phyloP scores from a whole-genome alignment of 2,113 vertebrate genomes.

The Pitta sordida region DNA sequence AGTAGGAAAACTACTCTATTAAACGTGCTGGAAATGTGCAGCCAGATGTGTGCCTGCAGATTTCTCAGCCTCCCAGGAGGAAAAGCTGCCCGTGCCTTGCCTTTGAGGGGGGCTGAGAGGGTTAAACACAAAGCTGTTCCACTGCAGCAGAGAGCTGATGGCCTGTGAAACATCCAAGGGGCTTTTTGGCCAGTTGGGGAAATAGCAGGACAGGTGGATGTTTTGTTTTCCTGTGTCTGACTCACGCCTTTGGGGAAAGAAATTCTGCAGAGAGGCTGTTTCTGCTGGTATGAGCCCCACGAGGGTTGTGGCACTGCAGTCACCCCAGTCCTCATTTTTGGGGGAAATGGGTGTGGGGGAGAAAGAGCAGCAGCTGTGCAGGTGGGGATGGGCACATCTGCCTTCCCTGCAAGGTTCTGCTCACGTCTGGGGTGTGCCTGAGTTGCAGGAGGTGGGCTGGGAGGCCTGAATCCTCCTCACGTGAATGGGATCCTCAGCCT shows the following conservation, averaged over 20 bases:
- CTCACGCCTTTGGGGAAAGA: neutral
- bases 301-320: rapidly evolving
- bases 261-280: neutral
- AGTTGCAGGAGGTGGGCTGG: neutral
- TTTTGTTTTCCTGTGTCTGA: neutral
- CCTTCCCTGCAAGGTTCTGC: neutral
- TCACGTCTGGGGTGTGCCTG: too few relatives aligned
- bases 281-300: neutral
- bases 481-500: rapidly evolving
- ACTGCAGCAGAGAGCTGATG: neutral
- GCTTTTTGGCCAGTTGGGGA: neutral
- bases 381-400: neutral
- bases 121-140: neutral
- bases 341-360: neutral
- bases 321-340: too few relatives aligned
- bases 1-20: neutral
- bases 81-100: rapidly evolving
- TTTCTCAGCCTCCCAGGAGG: neutral
- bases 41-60: neutral
- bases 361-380: neutral
- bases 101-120: neutral
- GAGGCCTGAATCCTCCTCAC: neutral
- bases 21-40: rapidly evolving
- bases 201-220: neutral
- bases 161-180: neutral